phyloP scores from a whole-genome alignment of 2,113 vertebrate species.

The Anguilla japonica region DNA sequence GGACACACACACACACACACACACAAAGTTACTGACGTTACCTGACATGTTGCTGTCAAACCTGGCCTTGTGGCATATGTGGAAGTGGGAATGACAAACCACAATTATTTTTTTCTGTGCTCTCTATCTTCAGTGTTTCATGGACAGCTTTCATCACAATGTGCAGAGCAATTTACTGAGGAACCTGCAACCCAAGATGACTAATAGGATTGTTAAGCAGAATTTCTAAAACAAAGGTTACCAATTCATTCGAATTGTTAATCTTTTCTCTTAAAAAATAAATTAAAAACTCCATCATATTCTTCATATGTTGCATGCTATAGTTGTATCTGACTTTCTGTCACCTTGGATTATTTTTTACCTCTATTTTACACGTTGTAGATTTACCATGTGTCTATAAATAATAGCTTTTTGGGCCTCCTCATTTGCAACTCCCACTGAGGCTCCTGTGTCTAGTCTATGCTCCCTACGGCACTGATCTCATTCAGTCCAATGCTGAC shows the following conservation, averaged over 20 bases:
- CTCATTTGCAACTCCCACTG: not conserved
- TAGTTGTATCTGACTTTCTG: not conserved
- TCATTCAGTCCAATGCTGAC: no score
- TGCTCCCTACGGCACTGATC: no score
- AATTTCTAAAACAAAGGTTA: no score
- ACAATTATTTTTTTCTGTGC: slow-evolving; percentile 61
- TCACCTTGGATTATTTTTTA: not conserved
- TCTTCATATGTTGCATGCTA: not conserved
- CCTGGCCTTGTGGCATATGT: slow-evolving; percentile 56
- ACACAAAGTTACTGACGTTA: slow-evolving; percentile 70
- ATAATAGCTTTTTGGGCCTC: not conserved
- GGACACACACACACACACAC: no score
- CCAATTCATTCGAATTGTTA: no score
- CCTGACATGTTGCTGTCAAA: slow-evolving; percentile 67
- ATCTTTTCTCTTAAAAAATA: not conserved
- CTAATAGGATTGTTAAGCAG: slow-evolving; percentile 55
- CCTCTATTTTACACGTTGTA: not conserved
- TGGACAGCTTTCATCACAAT: slow-evolving; percentile 58
- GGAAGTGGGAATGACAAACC: slow-evolving; percentile 59
- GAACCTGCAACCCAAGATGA: slow-evolving; percentile 66
- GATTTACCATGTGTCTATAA: not conserved
- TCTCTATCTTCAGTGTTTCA: slow-evolving; percentile 66
- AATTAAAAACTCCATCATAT: not conserved
- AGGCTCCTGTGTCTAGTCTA: no score
- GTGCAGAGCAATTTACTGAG: slow-evolving; percentile 60